A percentile compares a stretch with the other conserved stretches of the same genome.
Conservation (phyloP, 2,113 vertebrate genomes). For the Gorsachius goisagi region DNA sequence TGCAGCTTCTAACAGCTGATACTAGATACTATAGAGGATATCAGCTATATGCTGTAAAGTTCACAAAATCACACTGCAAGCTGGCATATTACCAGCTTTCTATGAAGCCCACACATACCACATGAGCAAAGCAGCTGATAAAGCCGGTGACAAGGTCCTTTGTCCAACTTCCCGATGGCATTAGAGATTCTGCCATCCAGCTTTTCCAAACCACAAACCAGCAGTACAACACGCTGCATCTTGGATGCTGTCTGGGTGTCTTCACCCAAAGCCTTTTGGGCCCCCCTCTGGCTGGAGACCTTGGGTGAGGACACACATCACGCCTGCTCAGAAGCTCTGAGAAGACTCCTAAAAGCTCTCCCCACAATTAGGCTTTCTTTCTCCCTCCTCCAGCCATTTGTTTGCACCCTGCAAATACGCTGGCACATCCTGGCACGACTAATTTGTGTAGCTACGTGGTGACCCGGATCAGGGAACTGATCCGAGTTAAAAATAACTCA, state of each 20-base stretch:
- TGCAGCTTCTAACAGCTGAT: background rate
- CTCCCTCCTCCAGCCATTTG: background rate
- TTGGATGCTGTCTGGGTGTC: background rate
- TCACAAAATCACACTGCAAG: background rate
- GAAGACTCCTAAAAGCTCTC: background rate
- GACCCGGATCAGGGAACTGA: background rate
- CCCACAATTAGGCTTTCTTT: background rate
- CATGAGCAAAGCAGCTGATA: background rate
- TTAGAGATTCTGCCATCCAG: background rate
- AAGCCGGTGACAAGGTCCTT: background rate
- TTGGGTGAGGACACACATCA: background rate
- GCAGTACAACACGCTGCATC: background rate
- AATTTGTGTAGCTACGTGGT: background rate
- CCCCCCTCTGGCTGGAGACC: accelerated
- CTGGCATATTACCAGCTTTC: background rate
- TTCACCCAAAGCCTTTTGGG: background rate
- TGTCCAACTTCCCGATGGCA: background rate
- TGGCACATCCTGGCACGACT: background rate
- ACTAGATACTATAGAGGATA: background rate
- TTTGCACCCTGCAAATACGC: background rate
- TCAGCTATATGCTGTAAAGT: background rate
- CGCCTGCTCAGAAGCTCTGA: background rate
- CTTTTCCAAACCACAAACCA: background rate
- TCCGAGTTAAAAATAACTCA: background rate
- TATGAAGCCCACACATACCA: background rate